Evolutionary conservation across 2,797 vertebrate genomes (phyloP), one percentile per base, ranked within the genome.

Genomic region (Crypturellus tataupa): DNA sequence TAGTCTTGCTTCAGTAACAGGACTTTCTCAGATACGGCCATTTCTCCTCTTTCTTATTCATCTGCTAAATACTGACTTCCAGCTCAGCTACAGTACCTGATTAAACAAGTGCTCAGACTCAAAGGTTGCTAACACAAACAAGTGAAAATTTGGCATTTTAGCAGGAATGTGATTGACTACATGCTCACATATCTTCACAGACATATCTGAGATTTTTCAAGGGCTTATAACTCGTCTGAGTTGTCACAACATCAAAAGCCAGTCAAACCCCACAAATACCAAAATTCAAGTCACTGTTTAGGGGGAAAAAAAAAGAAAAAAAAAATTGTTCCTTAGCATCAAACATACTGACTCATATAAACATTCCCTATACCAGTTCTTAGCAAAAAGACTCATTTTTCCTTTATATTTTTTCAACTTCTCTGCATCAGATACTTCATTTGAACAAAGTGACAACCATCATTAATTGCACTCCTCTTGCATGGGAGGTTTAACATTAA

Each of bases 221-320:
- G 64, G 85, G 89, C 77, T 95, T 95, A 93, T 44, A 82, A 95
- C 95, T 63, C 42, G 90, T 55, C 62, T 65, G 81, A 92, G 92
- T 93, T 95, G 93, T 89, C 92, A 95, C 69, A 89, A 93, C 87
- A 96, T 93, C 92, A 97, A 91, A 95, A 95, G 81, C 33, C 69
- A 87, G 55, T 72, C 31, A 47, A 87, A 89, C 12, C 46, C 63
- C 72, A 70, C 39, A 87, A 88, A 93, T 63, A 56, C 70, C 87
- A 93, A 73, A 60, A 93, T 95, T 93, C 63, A 90, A 94, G 71
- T 81, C 78, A 79, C 20, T 56, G 70, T 60, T 90, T 91, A 90
- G 17, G 29, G 7, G 16, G 10, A 12, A 6, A 17, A 25, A 47
- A 44, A 44, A 42, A 16, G 18, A 47, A 37, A 37, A 39, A 47